These are phyloP conservation scores for Eriocheir sinensis DNA, from an alignment of 1,140 invertebrate genomes.

Conservation along the genomic window DNA sequence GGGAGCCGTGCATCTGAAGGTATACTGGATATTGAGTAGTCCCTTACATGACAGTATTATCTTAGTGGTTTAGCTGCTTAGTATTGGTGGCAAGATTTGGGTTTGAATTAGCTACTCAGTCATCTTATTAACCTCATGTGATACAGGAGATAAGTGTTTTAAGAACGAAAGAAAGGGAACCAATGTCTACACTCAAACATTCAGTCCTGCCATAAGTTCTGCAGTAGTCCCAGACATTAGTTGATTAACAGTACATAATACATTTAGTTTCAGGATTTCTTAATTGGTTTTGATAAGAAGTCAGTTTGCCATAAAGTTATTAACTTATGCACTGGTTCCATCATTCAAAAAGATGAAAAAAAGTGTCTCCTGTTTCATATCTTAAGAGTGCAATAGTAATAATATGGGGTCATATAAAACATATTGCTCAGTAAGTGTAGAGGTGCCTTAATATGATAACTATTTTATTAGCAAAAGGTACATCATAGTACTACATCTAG, in stretches of 20 bases:
- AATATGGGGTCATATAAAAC: neutral
- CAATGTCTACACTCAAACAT: no score
- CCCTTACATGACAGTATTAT: neutral
- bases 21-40: neutral
- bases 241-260: no score
- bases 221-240: no score
- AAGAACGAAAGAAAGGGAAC: no score
- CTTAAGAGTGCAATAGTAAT: slow-evolving; percentile 1
- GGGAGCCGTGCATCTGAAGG: neutral
- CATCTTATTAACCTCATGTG: neutral
- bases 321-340: no score
- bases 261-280: no score
- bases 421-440: neutral
- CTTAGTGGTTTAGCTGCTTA: neutral
- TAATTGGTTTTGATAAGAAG: no score
- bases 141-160: neutral
- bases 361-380: slow-evolving; percentile 8
- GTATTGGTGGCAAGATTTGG: neutral
- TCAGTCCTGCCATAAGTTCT: no score
- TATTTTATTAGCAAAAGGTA: neutral
- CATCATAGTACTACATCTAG: neutral
- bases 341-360: no score
- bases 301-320: no score
- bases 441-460: neutral
- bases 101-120: neutral